These are phyloP conservation scores for Antitype chi DNA, from an alignment of 2,888 invertebrate genomes.

Conservation along the genomic window DNA sequence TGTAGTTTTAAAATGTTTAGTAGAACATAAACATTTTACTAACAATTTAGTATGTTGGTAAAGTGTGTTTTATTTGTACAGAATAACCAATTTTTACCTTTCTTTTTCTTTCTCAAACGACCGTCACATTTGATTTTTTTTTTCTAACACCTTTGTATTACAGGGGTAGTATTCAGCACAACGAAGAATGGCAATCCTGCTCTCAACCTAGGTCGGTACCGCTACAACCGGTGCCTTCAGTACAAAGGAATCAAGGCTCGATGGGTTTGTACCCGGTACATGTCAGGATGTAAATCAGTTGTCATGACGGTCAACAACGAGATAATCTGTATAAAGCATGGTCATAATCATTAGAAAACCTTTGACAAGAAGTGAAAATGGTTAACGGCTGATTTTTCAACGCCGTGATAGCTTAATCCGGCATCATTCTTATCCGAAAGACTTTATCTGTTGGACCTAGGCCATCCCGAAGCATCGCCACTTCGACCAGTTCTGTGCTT, in stretches of 20 bases:
- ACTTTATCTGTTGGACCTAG: neutral
- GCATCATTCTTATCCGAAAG: neutral
- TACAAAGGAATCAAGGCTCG: conserved; percentile 34
- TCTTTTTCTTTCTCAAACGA: neutral
- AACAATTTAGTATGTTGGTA: neutral
- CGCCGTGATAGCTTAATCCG: too few relatives aligned
- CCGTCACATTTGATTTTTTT: neutral
- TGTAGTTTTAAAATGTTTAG: neutral
- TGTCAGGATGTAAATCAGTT: conserved; percentile 18
- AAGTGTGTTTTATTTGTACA: neutral
- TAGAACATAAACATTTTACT: too few relatives aligned
- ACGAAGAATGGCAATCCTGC: conserved; percentile 45
- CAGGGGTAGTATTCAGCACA: conserved; percentile 24
- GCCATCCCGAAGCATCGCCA: neutral
- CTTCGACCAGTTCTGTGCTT: neutral
- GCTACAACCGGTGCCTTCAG: conserved; percentile 22
- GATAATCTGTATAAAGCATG: conserved; percentile 10
- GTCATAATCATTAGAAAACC: conserved; percentile 33
- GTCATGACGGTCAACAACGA: conserved; percentile 19
- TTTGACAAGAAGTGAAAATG: neutral
- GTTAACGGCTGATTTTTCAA: neutral
- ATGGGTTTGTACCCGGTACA: conserved; percentile 34
- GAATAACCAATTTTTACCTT: neutral
- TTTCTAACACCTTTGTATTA: neutral
- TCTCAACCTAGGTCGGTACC: conserved; percentile 22